Percentiles rank a stretch among this genome's conserved stretches.
Evolutionary conservation across 92 coral and sea anemone species (phyloP).

Genomic region (Chrysogorgia sp.): DNA sequence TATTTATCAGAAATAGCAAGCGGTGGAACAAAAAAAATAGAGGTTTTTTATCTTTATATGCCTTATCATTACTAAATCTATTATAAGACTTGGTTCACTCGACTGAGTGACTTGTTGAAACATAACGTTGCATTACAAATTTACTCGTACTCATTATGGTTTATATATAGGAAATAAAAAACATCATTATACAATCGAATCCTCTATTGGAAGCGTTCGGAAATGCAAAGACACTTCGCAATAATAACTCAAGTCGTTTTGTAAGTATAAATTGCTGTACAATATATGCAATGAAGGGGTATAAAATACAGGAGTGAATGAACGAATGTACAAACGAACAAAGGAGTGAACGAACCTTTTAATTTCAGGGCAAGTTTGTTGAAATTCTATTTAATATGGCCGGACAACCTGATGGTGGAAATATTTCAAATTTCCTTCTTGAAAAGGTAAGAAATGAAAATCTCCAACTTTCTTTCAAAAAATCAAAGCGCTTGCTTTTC

Average conservation of each 20-base stretch:
- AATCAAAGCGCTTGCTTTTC: too few relatives aligned
- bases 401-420: constrained; percentile 97
- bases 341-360: neutral
- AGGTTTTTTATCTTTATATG: constrained; percentile 37
- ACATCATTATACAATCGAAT: constrained; percentile 86
- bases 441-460: constrained; percentile 63
- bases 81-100: neutral
- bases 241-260: constrained; percentile 95
- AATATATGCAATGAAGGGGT: too few relatives aligned
- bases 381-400: constrained; percentile 75
- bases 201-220: constrained; percentile 95
- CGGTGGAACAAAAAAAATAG: constrained; percentile 81
- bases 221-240: constrained; percentile 91
- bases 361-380: constrained; percentile 79
- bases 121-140: neutral
- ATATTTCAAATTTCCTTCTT: constrained; percentile 85
- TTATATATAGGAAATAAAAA: constrained; percentile 70
- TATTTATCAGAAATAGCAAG: constrained; percentile 83
- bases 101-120: neutral
- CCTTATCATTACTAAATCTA: neutral
- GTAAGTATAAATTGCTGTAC: too few relatives aligned
- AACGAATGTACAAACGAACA: too few relatives aligned
- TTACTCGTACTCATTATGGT: neutral
- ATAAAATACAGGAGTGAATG: too few relatives aligned
- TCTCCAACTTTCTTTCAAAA: neutral